These are phyloP conservation scores for Nematostella vectensis DNA, from an alignment of 92 coral and sea anemone genomes.

Conservation along the genomic window DNA sequence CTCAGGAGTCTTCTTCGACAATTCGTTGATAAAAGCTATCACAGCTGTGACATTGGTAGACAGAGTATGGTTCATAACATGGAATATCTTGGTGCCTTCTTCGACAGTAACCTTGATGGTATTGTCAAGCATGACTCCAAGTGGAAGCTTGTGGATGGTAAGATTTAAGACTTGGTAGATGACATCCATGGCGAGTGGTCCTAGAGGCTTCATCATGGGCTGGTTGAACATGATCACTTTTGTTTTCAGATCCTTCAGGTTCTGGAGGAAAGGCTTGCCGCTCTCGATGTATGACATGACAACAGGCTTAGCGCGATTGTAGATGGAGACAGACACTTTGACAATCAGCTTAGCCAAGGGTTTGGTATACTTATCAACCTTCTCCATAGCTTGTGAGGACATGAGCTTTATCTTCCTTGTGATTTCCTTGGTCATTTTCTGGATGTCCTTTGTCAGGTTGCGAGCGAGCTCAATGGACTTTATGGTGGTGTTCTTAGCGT, in stretches of 20 bases:
- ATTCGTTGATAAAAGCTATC: constrained; percentile 44
- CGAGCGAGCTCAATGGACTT: constrained; percentile 53
- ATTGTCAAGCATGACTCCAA: constrained; percentile 52
- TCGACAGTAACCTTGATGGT: constrained; percentile 35
- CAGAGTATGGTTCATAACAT: constrained; percentile 51
- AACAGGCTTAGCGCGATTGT: constrained; percentile 47
- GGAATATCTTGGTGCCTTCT: constrained; percentile 32
- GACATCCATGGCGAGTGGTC: constrained; percentile 42
- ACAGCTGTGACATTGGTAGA: constrained; percentile 47
- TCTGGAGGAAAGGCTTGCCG: constrained; percentile 17
- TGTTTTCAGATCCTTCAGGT: constrained; percentile 25
- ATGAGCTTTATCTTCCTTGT: constrained; percentile 24
- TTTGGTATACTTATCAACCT: constrained; percentile 35
- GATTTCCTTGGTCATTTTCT: constrained; percentile 28
- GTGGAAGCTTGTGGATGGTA: constrained; percentile 42
- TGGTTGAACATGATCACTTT: constrained; percentile 35
- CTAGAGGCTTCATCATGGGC: constrained; percentile 50
- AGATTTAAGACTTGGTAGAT: constrained; percentile 56
- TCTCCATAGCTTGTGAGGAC: constrained; percentile 14
- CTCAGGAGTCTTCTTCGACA: constrained; percentile 57
- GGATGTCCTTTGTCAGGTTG: constrained; percentile 47
- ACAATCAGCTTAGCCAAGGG: constrained; percentile 51
- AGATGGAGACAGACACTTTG: constrained; percentile 37
- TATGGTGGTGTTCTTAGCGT: constrained; percentile 57
- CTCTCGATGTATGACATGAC: constrained; percentile 32